These are phyloP conservation scores for Zaprionus bogoriensis DNA, from an alignment of 2,888 invertebrate species.

Conservation along the genomic window DNA sequence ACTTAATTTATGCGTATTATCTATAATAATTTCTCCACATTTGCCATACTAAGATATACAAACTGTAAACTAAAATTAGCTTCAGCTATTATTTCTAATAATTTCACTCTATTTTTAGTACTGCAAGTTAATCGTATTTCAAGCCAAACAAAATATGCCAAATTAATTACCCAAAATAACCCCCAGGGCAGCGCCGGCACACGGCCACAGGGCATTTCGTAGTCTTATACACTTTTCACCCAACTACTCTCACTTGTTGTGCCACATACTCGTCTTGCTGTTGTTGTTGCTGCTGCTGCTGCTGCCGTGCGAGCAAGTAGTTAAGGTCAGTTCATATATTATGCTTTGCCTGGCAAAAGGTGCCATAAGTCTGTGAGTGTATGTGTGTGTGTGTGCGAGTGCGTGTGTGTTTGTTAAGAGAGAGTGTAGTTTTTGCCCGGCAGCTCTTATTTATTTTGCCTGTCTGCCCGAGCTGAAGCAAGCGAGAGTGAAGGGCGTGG, in stretches of 20 bases:
- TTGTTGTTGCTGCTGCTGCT: constrained; percentile 24
- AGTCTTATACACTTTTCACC: neutral
- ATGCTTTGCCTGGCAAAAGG: constrained; percentile 72
- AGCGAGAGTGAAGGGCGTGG: no score
- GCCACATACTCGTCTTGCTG: constrained; percentile 32
- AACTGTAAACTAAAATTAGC: no score
- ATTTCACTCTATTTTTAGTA: no score
- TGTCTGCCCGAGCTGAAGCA: neutral
- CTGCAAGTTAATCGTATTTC: neutral
- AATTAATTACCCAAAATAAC: neutral
- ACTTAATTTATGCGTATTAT: no score
- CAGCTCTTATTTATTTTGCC: constrained; percentile 45
- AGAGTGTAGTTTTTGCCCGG: constrained; percentile 26
- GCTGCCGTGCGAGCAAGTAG: constrained; percentile 43
- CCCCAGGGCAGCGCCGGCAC: neutral
- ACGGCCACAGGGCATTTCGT: constrained; percentile 2
- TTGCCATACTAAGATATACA: no score
- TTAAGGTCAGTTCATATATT: constrained; percentile 79
- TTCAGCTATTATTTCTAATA: no score
- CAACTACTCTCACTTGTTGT: constrained; percentile 34
- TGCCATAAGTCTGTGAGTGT: constrained; percentile 65
- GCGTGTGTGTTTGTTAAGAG: constrained; percentile 1
- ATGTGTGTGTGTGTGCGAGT: constrained; percentile 6
- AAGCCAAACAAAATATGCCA: neutral
- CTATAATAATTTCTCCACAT: neutral